These are phyloP conservation scores for Amphilophus citrinellus DNA, from an alignment of 2,113 vertebrate genomes.

Conservation along the genomic window DNA sequence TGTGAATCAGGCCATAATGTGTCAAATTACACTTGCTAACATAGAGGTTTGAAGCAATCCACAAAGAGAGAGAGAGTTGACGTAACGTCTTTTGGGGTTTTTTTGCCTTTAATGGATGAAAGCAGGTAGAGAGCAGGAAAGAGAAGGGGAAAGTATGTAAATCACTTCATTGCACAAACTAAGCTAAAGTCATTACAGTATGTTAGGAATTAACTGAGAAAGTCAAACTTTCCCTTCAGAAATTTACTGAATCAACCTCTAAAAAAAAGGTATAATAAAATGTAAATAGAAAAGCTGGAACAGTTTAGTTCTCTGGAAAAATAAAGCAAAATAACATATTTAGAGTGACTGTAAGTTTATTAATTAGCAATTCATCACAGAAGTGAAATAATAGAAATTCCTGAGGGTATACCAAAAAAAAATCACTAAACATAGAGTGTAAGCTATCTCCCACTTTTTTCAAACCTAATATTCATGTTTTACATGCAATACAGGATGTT, in stretches of 20 bases:
- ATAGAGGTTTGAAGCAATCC: neutral
- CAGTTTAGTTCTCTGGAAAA: neutral
- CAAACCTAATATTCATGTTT: neutral
- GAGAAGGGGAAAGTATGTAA: neutral
- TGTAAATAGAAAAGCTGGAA: neutral
- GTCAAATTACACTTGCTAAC: constrained; percentile 27
- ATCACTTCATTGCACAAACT: neutral
- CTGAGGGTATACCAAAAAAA: neutral
- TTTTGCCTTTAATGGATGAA: too few relatives aligned
- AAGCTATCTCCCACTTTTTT: neutral
- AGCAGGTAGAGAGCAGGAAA: too few relatives aligned
- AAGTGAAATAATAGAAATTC: neutral
- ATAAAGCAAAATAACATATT: neutral
- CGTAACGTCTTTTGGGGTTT: too few relatives aligned
- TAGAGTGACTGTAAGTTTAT: constrained; percentile 31
- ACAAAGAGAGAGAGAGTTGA: constrained; percentile 3
- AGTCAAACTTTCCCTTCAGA: neutral
- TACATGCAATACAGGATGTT: neutral
- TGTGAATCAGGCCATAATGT: constrained; percentile 47
- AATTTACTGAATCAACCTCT: neutral
- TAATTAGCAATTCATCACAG: constrained; percentile 4
- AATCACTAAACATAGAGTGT: neutral
- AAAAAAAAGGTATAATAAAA: too few relatives aligned
- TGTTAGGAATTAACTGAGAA: neutral
- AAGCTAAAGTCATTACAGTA: neutral